Evolutionary conservation across 2,797 vertebrate genomes (phyloP), one percentile per base, ranked within the genome.

Genomic region (Arrhamphus sclerolepis): DNA sequence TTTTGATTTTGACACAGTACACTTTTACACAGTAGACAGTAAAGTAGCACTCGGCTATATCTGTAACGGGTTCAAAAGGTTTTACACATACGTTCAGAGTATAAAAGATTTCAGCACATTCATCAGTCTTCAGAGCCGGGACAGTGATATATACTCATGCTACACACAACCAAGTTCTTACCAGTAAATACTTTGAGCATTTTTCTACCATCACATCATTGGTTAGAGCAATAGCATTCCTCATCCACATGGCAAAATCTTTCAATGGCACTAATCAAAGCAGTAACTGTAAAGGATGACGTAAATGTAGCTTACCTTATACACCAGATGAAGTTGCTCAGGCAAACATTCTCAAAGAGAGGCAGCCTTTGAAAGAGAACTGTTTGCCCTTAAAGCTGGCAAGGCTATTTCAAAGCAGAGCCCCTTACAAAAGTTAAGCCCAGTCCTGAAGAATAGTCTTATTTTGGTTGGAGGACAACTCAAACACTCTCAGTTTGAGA

Each of bases 231-330:
- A 4, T 50, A 0, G 49, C 44, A 26, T 18, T 26, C 14, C 55
- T 59, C 1, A 14, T 67, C 3, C 47, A 65, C 19, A 49, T 65
- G 0, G 46, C 39, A 50, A 65, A 14, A 28, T 59, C 42, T 4
- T 24, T 1, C 42, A 67, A 42, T 6, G 18, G 24, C 3, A 39
- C 7, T 3, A 70, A 59, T 14, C 18, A 26, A 54, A 57, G 54
- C 8, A 40, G 7, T 0, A 20, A 53, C 10, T 79, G 63, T 11
- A 78, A 73, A 58, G 62, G 49, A 2, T 70, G 40, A 51, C 56
- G 67, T 7, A 48, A 2, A 46, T 74, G 73, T 55, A 0, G 62
- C 21, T 52, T 62, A 39, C 44, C 41, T 51, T 13, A 6, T 0
- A 57, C 21, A 2, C 2, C 0, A 2, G 43, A 47, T 1, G 16